Evolutionary conservation across 2,888 invertebrate genomes (phyloP), one percentile per base, ranked within the genome.

Genomic region (Dendrolimus pini): DNA sequence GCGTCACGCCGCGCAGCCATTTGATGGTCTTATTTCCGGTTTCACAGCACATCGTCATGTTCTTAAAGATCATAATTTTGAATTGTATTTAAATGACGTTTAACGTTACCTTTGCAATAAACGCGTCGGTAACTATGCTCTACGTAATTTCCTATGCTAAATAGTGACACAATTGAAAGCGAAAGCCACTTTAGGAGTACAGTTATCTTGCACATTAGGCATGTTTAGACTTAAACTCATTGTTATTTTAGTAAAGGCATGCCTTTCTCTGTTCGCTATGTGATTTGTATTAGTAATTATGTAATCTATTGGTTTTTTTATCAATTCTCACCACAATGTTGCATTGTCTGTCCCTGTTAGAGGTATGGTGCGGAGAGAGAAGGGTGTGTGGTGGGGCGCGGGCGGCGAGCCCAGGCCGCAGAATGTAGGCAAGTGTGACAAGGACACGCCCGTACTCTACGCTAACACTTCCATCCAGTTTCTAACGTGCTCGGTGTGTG

Each of bases 351-450:
- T 83, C 82, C 78, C 80, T 80, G 76, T 77, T 77, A 72, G 75
- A 72, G 80, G 77, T 67, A 72, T 68, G 75, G 74, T 66, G 71
- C 69, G 74, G 77, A 68, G 75, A 60, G 65, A 62, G 73, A 68
- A 70, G 72, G 59, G 75, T 67, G 79, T 71, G 78, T 70, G 59
- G 66, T 30, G 30, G 65, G 74, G 80, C 65, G 82, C 74, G 82
- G 78, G 83, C 77, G 80, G 81, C 72, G 80, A 74, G 75, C 78
- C 81, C 77, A 75, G 77, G 83, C 80, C 80, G 77, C 81, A 84
- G 86, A 89, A 90, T 90, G 89, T 89, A 89, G 89, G 89, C 89
- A 90, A 90, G 82, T 89, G 89, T 89, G 89, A 89, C 89, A 90
- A 90, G 89, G 89, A 89, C 89, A 89, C 87, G 85, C 89, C 87